phyloP scores from a whole-genome alignment of 2,113 vertebrate genomes.

The Dermatemys mawii region DNA sequence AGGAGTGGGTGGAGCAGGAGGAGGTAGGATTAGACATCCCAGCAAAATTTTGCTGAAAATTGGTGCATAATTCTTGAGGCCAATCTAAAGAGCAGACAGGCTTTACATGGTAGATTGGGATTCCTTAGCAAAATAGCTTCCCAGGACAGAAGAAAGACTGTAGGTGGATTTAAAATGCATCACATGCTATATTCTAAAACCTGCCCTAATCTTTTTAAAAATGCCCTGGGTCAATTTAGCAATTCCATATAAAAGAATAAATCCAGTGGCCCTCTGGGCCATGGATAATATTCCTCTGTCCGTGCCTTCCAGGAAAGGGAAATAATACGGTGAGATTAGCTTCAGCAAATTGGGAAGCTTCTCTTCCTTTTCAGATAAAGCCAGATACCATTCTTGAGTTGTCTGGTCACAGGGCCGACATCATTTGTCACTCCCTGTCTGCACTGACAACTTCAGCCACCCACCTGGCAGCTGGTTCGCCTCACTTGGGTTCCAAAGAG shows the following conservation, averaged over 20 bases:
- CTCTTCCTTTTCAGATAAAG: constrained; percentile 44
- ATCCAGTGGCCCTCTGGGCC: not conserved
- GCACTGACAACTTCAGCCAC: not conserved
- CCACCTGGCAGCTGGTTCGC: not conserved
- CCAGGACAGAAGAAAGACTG: not conserved
- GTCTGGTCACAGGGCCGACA: not conserved
- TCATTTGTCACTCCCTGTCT: not conserved
- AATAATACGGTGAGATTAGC: constrained; percentile 30
- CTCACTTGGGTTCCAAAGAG: not conserved
- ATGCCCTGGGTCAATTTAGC: not conserved
- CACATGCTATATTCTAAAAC: not conserved
- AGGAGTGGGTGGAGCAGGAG: not conserved
- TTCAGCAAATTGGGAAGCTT: constrained; percentile 16
- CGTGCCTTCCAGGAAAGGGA: constrained; percentile 41
- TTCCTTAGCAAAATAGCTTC: not conserved
- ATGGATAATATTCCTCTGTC: not conserved
- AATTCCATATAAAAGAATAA: not conserved
- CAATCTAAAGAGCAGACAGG: not conserved
- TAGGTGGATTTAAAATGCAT: not conserved
- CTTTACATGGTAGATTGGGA: not conserved
- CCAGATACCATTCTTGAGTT: not conserved
- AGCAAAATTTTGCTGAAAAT: not conserved
- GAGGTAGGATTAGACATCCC: not conserved
- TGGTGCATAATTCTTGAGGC: not conserved
- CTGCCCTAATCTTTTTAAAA: not conserved